phyloP scores from a whole-genome alignment of 2,888 invertebrate species.

The Oithona nana region DNA sequence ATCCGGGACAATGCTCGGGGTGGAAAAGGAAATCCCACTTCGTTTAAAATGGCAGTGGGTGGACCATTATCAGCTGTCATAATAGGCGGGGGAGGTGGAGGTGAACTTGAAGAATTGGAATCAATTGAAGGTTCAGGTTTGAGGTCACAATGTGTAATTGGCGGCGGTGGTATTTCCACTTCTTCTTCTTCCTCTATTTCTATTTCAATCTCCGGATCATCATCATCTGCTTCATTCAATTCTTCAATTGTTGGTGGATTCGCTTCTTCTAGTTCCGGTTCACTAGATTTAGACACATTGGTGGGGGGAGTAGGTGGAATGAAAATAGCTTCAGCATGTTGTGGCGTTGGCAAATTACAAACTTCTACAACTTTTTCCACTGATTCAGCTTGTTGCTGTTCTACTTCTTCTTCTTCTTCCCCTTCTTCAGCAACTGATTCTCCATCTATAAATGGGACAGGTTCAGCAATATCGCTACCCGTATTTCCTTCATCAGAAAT shows the following conservation, averaged over 20 bases:
- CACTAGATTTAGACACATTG: neutral
- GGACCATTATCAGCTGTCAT: neutral
- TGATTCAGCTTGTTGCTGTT: neutral
- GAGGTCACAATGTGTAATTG: neutral
- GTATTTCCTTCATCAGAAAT: constrained; percentile 4
- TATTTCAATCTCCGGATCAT: neutral
- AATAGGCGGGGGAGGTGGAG: neutral
- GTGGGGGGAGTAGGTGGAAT: neutral
- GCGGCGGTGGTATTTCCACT: neutral
- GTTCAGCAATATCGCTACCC: neutral
- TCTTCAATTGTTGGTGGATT: neutral
- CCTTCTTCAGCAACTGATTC: neutral
- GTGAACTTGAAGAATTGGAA: neutral
- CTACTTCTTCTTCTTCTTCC: neutral
- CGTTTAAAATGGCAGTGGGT: neutral
- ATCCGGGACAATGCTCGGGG: constrained; percentile 60
- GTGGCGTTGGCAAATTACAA: neutral
- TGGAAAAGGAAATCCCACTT: constrained; percentile 17
- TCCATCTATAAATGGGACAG: neutral
- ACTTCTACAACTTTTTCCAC: neutral
- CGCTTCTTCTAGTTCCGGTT: neutral
- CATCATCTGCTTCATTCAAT: neutral
- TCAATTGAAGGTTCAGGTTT: neutral
- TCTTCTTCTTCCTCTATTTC: neutral
- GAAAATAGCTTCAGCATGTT: neutral